Percentiles rank a stretch among this genome's conserved stretches.
phyloP scores from a whole-genome alignment of 23 tunicate species.

The Styela plicata region DNA sequence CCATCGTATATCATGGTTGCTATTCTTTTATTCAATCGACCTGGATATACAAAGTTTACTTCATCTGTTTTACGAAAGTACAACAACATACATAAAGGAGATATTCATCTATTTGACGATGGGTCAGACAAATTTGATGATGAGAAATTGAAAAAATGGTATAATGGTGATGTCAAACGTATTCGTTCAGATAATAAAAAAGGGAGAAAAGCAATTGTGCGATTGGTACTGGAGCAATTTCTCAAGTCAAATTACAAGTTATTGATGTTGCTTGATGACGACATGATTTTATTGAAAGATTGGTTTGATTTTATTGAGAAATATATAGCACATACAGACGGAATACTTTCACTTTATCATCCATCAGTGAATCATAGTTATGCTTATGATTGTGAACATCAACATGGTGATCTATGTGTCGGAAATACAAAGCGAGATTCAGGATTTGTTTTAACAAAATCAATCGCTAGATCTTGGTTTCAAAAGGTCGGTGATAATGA shows the following conservation, averaged over 20 bases:
- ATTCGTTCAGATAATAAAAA: neutral
- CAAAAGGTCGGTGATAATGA: neutral
- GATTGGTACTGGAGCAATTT: neutral
- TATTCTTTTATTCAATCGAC: neutral
- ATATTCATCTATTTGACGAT: neutral
- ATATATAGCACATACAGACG: neutral
- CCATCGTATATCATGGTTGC: slow-evolving; percentile 10
- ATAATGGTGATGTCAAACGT: neutral
- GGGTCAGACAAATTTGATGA: neutral
- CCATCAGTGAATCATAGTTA: neutral
- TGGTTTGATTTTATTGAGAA: slow-evolving; percentile 1
- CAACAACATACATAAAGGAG: neutral
- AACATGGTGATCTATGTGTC: neutral
- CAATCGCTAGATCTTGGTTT: neutral
- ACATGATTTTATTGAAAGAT: neutral
- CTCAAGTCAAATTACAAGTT: neutral
- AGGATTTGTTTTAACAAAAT: slow-evolving; percentile 1
- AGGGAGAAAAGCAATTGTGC: neutral
- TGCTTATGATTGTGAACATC: neutral
- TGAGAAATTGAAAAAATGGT: neutral
- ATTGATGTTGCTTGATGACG: neutral
- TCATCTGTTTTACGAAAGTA: neutral
- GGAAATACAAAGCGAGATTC: neutral
- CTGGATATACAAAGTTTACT: slow-evolving; percentile 12
- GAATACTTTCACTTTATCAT: slow-evolving; percentile 14